A percentile compares a stretch with the other conserved stretches of the same genome.
phyloP scores from a whole-genome alignment of 2,888 invertebrate genomes.

The Stramonita haemastoma region DNA sequence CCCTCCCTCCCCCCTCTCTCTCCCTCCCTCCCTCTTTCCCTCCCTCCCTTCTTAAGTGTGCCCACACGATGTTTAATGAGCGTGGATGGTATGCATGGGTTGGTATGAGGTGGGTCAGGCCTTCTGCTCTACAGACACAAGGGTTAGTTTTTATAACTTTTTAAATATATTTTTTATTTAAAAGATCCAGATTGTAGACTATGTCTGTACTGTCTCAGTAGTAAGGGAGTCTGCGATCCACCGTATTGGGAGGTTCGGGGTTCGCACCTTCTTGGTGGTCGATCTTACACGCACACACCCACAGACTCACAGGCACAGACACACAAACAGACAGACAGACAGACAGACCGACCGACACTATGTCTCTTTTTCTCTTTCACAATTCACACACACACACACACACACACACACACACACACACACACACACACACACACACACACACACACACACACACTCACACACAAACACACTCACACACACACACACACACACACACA shows the following conservation, averaged over 20 bases:
- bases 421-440: background rate
- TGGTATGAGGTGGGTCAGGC: no score
- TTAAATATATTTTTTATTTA: no score
- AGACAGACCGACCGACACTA: background rate
- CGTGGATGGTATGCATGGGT: no score
- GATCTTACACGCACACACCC: background rate
- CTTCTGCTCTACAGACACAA: no score
- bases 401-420: background rate
- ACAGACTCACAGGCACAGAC: background rate
- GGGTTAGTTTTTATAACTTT: no score
- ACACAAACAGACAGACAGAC: background rate
- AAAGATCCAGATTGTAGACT: no score
- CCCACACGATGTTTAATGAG: background rate
- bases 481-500: background rate
- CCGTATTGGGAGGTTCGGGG: no score
- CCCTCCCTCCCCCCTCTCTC: background rate
- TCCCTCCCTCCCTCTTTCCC: background rate
- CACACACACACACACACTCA: slow-evolving; percentile 17
- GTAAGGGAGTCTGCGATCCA: no score
- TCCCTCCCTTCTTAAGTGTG: background rate
- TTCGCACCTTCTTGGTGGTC: no score
- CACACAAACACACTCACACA: background rate
- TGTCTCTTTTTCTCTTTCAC: no score
- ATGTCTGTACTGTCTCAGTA: no score
- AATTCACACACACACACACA: no score